These are phyloP conservation scores for Palloptera scutellata DNA, from an alignment of 2,888 invertebrate species.

Conservation along the genomic window DNA sequence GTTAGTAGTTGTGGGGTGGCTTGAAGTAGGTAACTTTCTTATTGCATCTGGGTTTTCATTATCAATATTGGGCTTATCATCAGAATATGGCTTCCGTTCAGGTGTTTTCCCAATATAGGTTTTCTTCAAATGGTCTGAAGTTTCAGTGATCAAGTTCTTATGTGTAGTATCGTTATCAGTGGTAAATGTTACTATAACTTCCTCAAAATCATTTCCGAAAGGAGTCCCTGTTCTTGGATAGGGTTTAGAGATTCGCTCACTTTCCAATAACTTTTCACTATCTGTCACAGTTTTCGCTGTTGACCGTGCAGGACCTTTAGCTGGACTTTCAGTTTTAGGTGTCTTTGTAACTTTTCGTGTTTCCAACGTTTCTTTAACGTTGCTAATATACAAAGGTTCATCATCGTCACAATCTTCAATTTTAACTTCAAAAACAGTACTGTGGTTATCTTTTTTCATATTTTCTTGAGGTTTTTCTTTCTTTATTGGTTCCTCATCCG, in stretches of 20 bases:
- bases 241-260: too few species aligned
- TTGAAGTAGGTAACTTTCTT: background rate
- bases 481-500: conserved; percentile 6
- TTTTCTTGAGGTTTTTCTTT: conserved; percentile 8
- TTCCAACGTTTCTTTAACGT: conserved; percentile 30
- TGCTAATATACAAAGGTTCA: conserved; percentile 40
- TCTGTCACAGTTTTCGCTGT: background rate
- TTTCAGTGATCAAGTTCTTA: too few species aligned
- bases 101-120: background rate
- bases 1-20: background rate
- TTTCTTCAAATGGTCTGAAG: too few species aligned
- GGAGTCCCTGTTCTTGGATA: too few species aligned
- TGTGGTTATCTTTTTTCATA: background rate
- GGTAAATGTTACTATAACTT: background rate
- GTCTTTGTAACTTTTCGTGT: background rate
- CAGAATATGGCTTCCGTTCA: conserved; percentile 2
- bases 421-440: conserved; percentile 47
- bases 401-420: conserved; percentile 58
- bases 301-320: background rate
- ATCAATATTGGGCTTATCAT: conserved; percentile 20
- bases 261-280: background rate
- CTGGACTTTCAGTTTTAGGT: background rate
- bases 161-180: background rate
- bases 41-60: background rate
- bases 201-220: background rate